These are phyloP conservation scores for Oriolus oriolus DNA, from an alignment of 2,113 vertebrate species.

Conservation along the genomic window DNA sequence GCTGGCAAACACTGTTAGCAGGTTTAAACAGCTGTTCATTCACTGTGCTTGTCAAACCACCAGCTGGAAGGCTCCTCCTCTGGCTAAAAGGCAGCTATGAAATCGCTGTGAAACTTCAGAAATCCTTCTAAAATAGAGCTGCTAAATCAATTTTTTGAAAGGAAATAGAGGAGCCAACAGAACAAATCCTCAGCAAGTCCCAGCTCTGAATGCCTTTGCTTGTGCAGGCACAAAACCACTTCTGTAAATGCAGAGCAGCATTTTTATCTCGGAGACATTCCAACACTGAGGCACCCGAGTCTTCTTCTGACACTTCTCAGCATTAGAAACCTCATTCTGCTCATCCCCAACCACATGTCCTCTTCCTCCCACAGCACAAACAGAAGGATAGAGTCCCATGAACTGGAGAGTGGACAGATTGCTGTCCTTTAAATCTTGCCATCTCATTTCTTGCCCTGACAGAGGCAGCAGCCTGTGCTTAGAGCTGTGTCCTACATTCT, in stretches of 20 bases:
- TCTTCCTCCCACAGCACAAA: not conserved
- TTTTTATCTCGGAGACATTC: not conserved
- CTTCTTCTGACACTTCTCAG: not conserved
- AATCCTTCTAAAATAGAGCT: not conserved
- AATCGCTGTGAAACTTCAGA: not conserved
- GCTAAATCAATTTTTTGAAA: not conserved
- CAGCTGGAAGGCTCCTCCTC: not conserved
- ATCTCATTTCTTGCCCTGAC: not conserved
- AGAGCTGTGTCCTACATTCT: constrained; percentile 25
- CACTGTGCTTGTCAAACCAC: not conserved
- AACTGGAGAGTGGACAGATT: not conserved
- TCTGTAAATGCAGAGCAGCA: not conserved
- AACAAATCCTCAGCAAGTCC: not conserved
- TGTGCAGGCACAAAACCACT: not conserved
- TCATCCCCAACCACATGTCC: not conserved
- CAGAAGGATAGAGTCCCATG: not conserved
- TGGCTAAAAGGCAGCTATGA: not conserved
- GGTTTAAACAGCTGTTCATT: constrained; percentile 14
- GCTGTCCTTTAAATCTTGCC: not conserved
- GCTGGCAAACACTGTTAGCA: not conserved
- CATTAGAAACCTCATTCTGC: not conserved
- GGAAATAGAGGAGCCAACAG: not conserved
- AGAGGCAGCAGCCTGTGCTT: not conserved
- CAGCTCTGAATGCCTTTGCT: not conserved
- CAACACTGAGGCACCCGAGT: not conserved